These are phyloP conservation scores for Vireo griseus DNA, from an alignment of 2,797 vertebrate genomes.

Conservation along the genomic window DNA sequence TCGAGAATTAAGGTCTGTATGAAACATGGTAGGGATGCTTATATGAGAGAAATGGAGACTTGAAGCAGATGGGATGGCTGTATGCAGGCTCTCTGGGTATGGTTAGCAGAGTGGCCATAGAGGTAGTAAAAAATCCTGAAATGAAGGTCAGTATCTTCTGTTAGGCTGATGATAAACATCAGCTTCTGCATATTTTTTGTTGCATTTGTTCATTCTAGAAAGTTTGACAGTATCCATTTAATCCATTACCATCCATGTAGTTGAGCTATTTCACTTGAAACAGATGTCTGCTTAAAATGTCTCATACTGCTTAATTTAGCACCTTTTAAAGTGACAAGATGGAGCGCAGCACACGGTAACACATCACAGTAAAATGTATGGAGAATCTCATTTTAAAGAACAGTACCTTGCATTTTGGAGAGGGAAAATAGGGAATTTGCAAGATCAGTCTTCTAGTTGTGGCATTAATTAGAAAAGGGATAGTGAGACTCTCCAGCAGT, in stretches of 20 bases:
- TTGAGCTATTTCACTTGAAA: neutral
- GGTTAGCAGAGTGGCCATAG: neutral
- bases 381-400: neutral
- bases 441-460: neutral
- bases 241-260: neutral
- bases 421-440: neutral
- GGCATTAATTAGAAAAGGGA: neutral
- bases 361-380: neutral
- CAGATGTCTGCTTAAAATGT: neutral
- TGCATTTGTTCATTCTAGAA: neutral
- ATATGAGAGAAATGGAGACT: neutral
- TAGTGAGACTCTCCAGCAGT: neutral
- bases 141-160: neutral
- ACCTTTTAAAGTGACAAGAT: neutral
- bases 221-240: neutral
- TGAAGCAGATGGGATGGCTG: neutral
- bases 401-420: neutral
- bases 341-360: neutral
- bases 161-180: neutral
- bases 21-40: neutral
- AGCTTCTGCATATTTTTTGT: neutral
- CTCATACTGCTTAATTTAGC: conserved; percentile 21
- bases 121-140: neutral
- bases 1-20: neutral
- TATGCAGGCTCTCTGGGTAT: neutral